These are phyloP conservation scores for human (Homo sapiens) DNA, from an alignment of 2,113 vertebrate species.

Conservation along the genomic window DNA sequence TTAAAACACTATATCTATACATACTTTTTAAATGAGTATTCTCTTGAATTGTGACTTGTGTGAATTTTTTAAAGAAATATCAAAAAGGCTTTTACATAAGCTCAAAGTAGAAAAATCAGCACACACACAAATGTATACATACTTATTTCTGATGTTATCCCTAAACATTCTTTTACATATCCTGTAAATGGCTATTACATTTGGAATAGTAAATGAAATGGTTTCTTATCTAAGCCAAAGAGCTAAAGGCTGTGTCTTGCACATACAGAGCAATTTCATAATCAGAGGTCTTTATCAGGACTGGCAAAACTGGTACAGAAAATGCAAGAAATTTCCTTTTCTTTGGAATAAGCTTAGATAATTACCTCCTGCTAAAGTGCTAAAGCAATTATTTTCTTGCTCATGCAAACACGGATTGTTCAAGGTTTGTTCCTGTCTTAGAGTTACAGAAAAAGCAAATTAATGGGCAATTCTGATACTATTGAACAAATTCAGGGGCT, in stretches of 20 bases:
- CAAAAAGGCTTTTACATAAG: neutral
- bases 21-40: neutral
- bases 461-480: constrained; percentile 16
- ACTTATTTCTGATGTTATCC: constrained; percentile 9
- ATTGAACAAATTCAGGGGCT: neutral
- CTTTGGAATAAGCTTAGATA: constrained; percentile 24
- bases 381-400: constrained; percentile 55
- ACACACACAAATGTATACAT: neutral
- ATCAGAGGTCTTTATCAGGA: neutral
- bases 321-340: constrained; percentile 47
- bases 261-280: neutral
- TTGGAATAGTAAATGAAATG: constrained; percentile 1
- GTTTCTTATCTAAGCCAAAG: neutral
- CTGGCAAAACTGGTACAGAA: constrained; percentile 6
- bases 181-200: neutral
- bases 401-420: constrained; percentile 40
- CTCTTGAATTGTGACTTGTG: neutral
- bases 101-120: neutral
- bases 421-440: constrained; percentile 34
- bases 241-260: neutral
- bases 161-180: neutral
- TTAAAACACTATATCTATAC: neutral
- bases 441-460: constrained; percentile 55
- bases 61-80: neutral
- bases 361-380: constrained; percentile 14